phyloP scores from a whole-genome alignment of 2,113 vertebrate genomes.

The human region GRCh38 chr1:106323001-106323500 shows the following conservation, averaged over 20 bases:
- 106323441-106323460: background rate
- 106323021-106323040: background rate
- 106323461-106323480: background rate
- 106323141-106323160: background rate
- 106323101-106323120: background rate
- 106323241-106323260: too few relatives aligned
- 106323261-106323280: background rate
- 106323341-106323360: background rate
- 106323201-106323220: rapidly evolving
- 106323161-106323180: background rate
- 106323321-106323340: background rate
- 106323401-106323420: background rate
- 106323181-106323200: background rate
- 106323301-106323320: background rate
- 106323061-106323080: background rate
- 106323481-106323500: background rate
- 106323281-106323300: background rate
- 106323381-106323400: background rate
- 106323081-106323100: background rate
- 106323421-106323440: background rate
- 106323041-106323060: background rate
- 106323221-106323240: rapidly evolving
- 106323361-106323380: background rate
- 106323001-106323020: background rate
- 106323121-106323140: background rate